Evolutionary conservation across 2,113 vertebrate species (phyloP).

Genomic region (Coregonus clupeaformis): DNA sequence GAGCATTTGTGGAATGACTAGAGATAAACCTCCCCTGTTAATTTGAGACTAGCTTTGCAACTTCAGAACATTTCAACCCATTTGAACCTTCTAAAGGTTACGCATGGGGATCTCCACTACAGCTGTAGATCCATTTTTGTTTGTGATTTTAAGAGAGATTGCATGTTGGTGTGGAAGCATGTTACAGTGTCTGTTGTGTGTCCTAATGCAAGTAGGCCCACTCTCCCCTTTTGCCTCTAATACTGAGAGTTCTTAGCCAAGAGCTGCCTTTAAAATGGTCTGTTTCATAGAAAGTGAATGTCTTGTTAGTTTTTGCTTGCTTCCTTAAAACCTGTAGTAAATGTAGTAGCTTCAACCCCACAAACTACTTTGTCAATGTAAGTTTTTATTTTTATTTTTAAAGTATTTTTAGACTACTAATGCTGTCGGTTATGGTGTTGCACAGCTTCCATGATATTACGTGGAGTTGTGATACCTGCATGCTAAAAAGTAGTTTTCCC

Average conservation of each 20-base stretch:
- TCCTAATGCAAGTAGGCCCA: slow-evolving; percentile 1
- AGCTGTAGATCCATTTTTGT: neutral
- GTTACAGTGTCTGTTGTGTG: slow-evolving; percentile 17
- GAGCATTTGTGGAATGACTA: no score
- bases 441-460: neutral
- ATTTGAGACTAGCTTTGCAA: no score
- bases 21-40: no score
- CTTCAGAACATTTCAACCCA: no score
- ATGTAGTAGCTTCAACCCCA: no score
- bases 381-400: no score
- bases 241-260: neutral
- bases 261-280: neutral
- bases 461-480: neutral
- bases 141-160: slow-evolving; percentile 16
- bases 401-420: no score
- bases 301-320: neutral
- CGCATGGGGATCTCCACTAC: no score
- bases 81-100: neutral
- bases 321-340: no score
- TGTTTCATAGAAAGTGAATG: neutral
- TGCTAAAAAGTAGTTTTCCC: neutral
- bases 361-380: no score
- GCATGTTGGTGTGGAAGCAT: slow-evolving; percentile 48
- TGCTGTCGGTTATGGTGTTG: neutral
- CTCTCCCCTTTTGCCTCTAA: neutral